A percentile compares a stretch with the other conserved stretches of the same genome.
phyloP scores from a whole-genome alignment of 2,888 invertebrate genomes.

The Brachyptera risi region DNA sequence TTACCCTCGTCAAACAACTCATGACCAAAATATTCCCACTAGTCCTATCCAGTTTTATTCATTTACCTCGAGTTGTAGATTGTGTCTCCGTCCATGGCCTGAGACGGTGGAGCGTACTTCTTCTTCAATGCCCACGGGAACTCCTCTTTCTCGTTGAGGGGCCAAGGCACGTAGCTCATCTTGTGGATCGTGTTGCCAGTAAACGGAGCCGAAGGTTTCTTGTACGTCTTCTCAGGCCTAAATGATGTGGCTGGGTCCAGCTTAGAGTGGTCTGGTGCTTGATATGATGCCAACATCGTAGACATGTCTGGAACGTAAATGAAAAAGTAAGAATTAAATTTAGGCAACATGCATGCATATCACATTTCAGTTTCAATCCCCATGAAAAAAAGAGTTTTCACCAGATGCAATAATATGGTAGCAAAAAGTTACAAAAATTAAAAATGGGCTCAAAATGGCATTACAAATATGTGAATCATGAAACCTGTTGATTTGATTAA shows the following conservation, averaged over 20 bases:
- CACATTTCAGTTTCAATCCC: too few species aligned
- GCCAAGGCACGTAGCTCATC: conserved; percentile 17
- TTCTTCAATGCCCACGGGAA: conserved; percentile 5
- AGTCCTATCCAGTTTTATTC: too few species aligned
- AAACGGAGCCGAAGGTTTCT: background rate
- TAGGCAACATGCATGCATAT: too few species aligned
- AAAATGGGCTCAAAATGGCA: too few species aligned
- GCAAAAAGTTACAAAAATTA: too few species aligned
- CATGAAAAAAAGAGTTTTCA: too few species aligned
- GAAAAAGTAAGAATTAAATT: too few species aligned
- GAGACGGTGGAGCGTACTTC: background rate
- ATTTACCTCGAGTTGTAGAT: conserved; percentile 16
- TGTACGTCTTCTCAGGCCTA: background rate
- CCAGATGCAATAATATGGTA: too few species aligned
- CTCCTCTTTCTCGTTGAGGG: conserved; percentile 2
- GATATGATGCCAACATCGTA: conserved; percentile 11
- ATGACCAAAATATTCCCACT: too few species aligned
- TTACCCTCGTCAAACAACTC: too few species aligned
- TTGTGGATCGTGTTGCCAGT: background rate
- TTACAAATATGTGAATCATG: too few species aligned
- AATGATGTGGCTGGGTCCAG: conserved; percentile 1
- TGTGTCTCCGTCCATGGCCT: conserved; percentile 5
- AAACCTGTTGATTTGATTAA: too few species aligned
- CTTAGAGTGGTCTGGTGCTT: background rate
- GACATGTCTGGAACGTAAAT: conserved; percentile 17